Base-by-base conservation (phyloP, 2,113 vertebrate species). In the Upupa epops region DNA sequence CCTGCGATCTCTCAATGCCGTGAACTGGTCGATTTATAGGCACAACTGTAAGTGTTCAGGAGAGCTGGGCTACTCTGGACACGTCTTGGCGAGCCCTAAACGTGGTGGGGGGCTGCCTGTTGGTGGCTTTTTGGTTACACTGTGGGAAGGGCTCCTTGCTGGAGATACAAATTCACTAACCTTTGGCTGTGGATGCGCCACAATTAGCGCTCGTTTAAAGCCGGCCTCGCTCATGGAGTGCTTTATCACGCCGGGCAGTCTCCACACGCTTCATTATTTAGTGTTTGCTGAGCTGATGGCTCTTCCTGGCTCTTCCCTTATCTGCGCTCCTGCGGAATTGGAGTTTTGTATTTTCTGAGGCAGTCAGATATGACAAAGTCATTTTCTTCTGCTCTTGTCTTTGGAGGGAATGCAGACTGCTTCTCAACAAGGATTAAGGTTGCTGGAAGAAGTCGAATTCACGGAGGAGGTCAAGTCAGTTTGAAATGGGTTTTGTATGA, bases 211-310 rank as follows among this genome's bases (percentile, higher is more conserved):
- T 98, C 98, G 98, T 99, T 98, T 98, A 96, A 96, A 97, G 96
- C 42, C 98, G 97, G 97, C 91, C 97, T 89, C 93, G 97, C 98
- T 99, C 98, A 99, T 98, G 93, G 98, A 97, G 98, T 97, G 96
- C 98, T 99, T 99, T 99, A 99, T 99, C 99, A 97, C 81, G 80
- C 83, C 68, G 98, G 98, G 98, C 98, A 98, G 98, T 98, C 97
- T 98, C 97, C 87, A 96, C 97, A 75, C 98, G 97, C 98, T 98
- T 99, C 98, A 98, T 99, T 99, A 98, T 98, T 98, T 98, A 98
- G 98, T 99, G 98, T 99, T 99, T 99, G 99, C 98, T 94, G 96
- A 99, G 98, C 98, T 98, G 98, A 99, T 98, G 98, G 97, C 96
- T 95, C 96, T 97, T 95, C 95, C 94, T 82, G n/a, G 93, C 96